phyloP scores from a whole-genome alignment of 2,888 invertebrate genomes.

The Linnaemya tessellans region DNA sequence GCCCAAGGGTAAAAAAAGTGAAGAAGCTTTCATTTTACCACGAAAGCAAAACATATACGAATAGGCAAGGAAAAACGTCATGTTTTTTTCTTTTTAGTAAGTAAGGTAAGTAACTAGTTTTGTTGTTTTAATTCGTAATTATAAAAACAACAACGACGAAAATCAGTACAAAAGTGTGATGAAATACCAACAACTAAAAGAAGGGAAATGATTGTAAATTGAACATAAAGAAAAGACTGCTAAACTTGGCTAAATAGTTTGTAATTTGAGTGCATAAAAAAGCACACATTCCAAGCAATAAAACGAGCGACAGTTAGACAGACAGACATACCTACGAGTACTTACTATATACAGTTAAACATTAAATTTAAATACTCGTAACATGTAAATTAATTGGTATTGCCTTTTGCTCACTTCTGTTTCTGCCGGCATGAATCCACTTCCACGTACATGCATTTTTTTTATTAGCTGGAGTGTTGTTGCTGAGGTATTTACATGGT shows the following conservation, averaged over 20 bases:
- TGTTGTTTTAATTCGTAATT: conserved; percentile 53
- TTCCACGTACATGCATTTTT: conserved; percentile 31
- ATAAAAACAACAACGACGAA: conserved; percentile 27
- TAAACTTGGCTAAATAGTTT: conserved; percentile 48
- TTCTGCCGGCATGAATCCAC: conserved; percentile 22
- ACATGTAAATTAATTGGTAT: conserved; percentile 53
- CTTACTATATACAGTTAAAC: conserved; percentile 1
- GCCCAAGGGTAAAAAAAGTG: conserved; percentile 52
- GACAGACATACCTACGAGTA: neutral
- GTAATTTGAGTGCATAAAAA: conserved; percentile 6
- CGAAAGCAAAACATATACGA: conserved; percentile 17
- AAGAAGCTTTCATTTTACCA: conserved; percentile 53
- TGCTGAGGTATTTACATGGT: conserved; percentile 27
- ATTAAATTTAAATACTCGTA: conserved; percentile 45
- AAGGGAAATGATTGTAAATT: conserved; percentile 38
- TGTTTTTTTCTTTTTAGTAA: too few relatives aligned
- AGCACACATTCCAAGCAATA: conserved; percentile 13
- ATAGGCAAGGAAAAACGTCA: conserved; percentile 19
- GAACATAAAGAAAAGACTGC: conserved; percentile 24
- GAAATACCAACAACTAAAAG: conserved; percentile 36
- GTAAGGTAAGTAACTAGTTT: conserved; percentile 31
- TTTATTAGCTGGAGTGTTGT: neutral
- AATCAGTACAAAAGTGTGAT: conserved; percentile 50
- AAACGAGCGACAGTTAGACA: neutral
- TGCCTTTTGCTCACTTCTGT: conserved; percentile 6